Percentiles rank a stretch among this genome's conserved stretches.
Conservation (phyloP, 2,888 invertebrate genomes). For the Lithophane semibrunnea region DNA sequence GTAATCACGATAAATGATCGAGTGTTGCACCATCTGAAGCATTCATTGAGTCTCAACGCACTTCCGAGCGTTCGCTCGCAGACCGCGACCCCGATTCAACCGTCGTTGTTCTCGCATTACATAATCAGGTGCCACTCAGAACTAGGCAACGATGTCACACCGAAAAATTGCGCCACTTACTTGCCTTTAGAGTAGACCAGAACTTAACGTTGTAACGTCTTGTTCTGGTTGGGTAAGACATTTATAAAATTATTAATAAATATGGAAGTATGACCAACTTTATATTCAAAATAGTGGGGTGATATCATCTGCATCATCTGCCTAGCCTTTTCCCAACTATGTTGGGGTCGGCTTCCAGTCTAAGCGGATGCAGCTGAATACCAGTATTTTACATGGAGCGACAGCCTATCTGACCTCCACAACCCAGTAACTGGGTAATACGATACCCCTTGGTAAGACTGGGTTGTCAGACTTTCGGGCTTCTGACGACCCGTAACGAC, state of each 20-base stretch:
- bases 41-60: constrained; percentile 75
- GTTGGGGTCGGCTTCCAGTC: too few species aligned
- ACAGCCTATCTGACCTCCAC: too few species aligned
- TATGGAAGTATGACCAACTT: constrained; percentile 29
- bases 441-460: too few species aligned
- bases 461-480: too few species aligned
- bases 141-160: constrained; percentile 90
- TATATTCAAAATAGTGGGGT: constrained; percentile 5
- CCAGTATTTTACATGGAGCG: too few species aligned
- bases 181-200: constrained; percentile 65
- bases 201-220: constrained; percentile 61
- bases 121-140: constrained; percentile 87
- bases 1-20: constrained; percentile 66
- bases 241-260: constrained; percentile 28
- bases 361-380: too few species aligned
- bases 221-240: constrained; percentile 59
- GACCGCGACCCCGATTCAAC: constrained; percentile 86
- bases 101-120: constrained; percentile 87
- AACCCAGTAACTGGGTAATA: too few species aligned
- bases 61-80: constrained; percentile 83
- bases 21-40: constrained; percentile 72
- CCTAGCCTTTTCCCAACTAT: too few species aligned
- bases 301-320: background rate
- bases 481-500: too few species aligned
- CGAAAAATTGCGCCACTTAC: constrained; percentile 89